Evolutionary conservation across 2,113 vertebrate genomes (phyloP), one percentile per base, ranked within the genome.

Genomic region (Epinephelus cyanopodus): DNA sequence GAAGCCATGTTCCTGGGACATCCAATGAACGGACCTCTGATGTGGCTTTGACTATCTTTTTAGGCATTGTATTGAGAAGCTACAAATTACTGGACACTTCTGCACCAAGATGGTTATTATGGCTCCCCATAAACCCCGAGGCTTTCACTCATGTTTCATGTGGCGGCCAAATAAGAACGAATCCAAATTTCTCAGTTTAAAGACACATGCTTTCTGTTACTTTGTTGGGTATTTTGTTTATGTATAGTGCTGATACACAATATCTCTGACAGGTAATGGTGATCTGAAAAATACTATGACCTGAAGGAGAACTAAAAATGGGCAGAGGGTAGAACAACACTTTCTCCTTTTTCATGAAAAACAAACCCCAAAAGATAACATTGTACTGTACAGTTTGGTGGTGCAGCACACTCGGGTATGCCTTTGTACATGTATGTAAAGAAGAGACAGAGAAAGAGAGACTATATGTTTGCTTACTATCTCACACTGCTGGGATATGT

Each of bases 131-230:
- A 42, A 27, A n/a, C 14, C 21, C 12, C 15, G 18, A 61, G 56
- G 13, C 29, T 61, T 64, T 29, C 47, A 54, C 47, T 77, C 33
- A 39, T 73, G 6, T 61, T 45, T 57, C 42, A 60, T 15, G 29
- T 80, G 71, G 48, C 9, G 1, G 42, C 11, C 11, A 45, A 12
- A 12, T 45, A 10, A 45, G 42, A 10, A 17, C 17, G 18, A 50
- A 50, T 6, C 48, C 72, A n/a, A 62, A 60, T 57, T 64, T 71
- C 69, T 79, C 62, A 64, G 23, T 83, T 81, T 66, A 69, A 67
- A 67, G 67, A 87, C 81, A 92, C 94, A 93, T 93, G 94, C 89
- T 67, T 87, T 89, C 37, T 67, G 33, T 61, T 72, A 79, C 54
- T 76, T 72, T 82, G 27, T 77, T 72, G 61, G 54, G 19, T 47